These are phyloP conservation scores for Melanostoma scalare DNA, from an alignment of 2,888 invertebrate genomes.

Conservation along the genomic window DNA sequence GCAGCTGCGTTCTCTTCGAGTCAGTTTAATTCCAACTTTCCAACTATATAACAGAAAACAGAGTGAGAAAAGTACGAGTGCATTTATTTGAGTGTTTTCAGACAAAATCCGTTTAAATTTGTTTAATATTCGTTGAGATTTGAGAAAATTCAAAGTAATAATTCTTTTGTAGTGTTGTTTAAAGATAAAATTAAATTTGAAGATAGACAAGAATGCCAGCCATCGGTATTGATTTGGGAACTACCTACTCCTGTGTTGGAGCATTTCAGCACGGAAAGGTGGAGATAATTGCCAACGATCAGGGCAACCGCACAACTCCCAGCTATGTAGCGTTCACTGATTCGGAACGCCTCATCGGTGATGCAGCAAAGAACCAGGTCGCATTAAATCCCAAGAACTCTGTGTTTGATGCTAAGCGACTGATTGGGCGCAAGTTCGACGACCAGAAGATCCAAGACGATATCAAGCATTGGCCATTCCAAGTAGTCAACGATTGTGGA, in stretches of 20 bases:
- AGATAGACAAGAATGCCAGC: conserved; percentile 81
- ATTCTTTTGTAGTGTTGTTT: not conserved
- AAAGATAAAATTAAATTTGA: not conserved
- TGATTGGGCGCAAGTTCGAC: conserved; percentile 94
- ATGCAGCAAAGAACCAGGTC: conserved; percentile 91
- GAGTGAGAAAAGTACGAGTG: not conserved
- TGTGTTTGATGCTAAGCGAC: conserved; percentile 94
- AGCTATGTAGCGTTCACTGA: conserved; percentile 90
- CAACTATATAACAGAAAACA: not conserved
- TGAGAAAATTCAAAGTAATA: conserved; percentile 1
- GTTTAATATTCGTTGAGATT: not conserved
- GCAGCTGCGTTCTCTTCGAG: not conserved
- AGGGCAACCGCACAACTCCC: conserved; percentile 89
- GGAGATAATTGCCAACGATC: conserved; percentile 90
- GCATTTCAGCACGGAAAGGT: conserved; percentile 90
- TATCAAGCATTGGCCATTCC: conserved; percentile 96
- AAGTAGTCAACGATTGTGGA: conserved; percentile 89
- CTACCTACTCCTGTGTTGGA: conserved; percentile 91
- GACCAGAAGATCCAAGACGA: conserved; percentile 93
- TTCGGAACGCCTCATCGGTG: conserved; percentile 90
- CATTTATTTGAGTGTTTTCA: too few relatives aligned
- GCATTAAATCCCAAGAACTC: conserved; percentile 94
- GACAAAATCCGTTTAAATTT: too few relatives aligned
- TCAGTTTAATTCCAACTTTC: not conserved
- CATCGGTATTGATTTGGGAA: conserved; percentile 92